Percentiles rank a stretch among this genome's conserved stretches.
phyloP scores from a whole-genome alignment of 2,888 invertebrate species.

The Trichogramma evanescens region DNA sequence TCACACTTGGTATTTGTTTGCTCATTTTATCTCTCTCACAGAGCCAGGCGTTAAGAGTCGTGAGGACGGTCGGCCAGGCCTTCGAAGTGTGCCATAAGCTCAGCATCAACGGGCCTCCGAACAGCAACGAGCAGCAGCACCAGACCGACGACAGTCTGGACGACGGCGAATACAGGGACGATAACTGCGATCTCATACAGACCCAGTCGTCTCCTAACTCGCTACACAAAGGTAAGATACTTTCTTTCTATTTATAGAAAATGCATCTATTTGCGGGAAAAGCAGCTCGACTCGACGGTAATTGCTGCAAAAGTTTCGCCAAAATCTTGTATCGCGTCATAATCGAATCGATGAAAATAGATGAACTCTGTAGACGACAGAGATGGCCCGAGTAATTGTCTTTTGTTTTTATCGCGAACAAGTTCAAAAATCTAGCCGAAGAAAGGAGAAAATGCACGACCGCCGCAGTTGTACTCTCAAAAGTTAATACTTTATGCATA shows the following conservation, averaged over 20 bases:
- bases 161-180: constrained; percentile 50
- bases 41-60: constrained; percentile 98
- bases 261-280: too few relatives aligned
- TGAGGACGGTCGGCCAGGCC: constrained; percentile 96
- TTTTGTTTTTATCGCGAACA: too few relatives aligned
- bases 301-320: too few relatives aligned
- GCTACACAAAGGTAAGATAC: constrained; percentile 34
- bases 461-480: too few relatives aligned
- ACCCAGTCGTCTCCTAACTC: constrained; percentile 40
- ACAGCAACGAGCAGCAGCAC: constrained; percentile 9
- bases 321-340: too few relatives aligned
- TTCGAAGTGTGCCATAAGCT: constrained; percentile 99
- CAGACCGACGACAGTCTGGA: constrained; percentile 30
- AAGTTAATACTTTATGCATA: too few relatives aligned
- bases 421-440: too few relatives aligned
- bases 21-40: constrained; percentile 46
- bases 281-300: too few relatives aligned
- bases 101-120: constrained; percentile 53
- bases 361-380: too few relatives aligned
- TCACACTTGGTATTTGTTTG: not conserved
- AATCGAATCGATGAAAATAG: too few relatives aligned
- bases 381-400: too few relatives aligned
- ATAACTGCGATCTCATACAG: constrained; percentile 45
- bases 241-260: not conserved
- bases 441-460: too few relatives aligned